phyloP scores from a whole-genome alignment of 2,113 vertebrate species.

The Vidua chalybeata region DNA sequence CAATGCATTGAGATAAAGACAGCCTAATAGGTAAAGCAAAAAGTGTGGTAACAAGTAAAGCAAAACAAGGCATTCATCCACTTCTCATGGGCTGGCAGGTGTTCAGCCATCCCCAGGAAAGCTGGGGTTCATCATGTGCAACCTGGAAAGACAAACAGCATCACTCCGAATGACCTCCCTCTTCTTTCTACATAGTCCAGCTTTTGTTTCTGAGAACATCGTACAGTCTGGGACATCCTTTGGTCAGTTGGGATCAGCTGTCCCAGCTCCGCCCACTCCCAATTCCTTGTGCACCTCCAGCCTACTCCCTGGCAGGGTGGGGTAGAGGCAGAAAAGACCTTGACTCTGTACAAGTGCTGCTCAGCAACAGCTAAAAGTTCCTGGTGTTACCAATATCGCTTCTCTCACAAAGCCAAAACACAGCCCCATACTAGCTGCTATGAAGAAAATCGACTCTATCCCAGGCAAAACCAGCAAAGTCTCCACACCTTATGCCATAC shows the following conservation, averaged over 20 bases:
- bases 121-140: background rate
- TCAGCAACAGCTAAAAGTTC: background rate
- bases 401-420: background rate
- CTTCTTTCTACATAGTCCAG: background rate
- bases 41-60: fast-evolving
- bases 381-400: background rate
- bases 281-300: fast-evolving
- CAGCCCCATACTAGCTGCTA: fast-evolving
- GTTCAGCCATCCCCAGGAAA: background rate
- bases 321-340: background rate
- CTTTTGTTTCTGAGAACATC: background rate
- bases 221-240: background rate
- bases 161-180: fast-evolving
- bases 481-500: background rate
- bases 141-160: background rate
- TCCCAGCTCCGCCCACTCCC: background rate
- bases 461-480: background rate
- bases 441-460: background rate
- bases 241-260: background rate
- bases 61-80: background rate
- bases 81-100: background rate
- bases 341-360: fast-evolving
- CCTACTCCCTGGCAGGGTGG: fast-evolving
- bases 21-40: background rate
- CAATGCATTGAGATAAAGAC: fast-evolving